Base-by-base conservation (phyloP, 2,888 invertebrate genomes). In the Zygaena filipendulae region DNA sequence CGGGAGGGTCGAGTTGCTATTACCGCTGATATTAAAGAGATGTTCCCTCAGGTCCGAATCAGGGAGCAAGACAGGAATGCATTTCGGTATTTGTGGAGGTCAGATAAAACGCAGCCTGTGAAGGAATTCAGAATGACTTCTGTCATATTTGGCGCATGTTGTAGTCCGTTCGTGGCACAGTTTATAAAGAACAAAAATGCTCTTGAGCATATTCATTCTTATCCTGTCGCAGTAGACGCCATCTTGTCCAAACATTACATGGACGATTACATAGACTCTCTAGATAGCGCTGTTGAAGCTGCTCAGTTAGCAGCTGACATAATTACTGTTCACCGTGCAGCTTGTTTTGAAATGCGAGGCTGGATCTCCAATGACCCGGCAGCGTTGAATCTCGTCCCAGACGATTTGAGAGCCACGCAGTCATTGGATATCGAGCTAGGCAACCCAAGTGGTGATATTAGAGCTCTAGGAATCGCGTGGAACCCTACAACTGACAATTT, bases 171-270 rank as follows among this genome's bases (percentile, higher is more conserved):
- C 7, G 16, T 33, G 4, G 33, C 33, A 6, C 33, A 44, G 8
- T 43, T 30, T 19, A 31, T 44, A 6, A 43, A 42, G 33, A 43
- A 45, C 11, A 19, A 22, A 14, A 33, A 33, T n/a, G 27, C 30
- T 7, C 7, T 7, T n/a, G 12, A 16, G 8, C 13, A 24, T 11
- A 27, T 27, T 3, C 10, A 13, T 3, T 9, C 7, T 11, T 11
- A n/a, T 24, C 33, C 33, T 5, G 25, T 27, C 2, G 33, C 29
- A 2, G 33, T 30, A 4, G 6, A 25, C 3, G 33, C 33, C 11
- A 33, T 33, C 2, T 8, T 10, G 11, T 23, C 26, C 9, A 23
- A 23, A 1, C 30, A 33, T 5, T 35, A 31, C 9, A 35, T 35
- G 35, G 35, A 35, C 11, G 31, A 35, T 13, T 31, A 35, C 11